Percentiles rank a stretch among this genome's conserved stretches.
These are phyloP conservation scores for Blastobasis adustella DNA, from an alignment of 2,888 invertebrate genomes.

Conservation along the genomic window DNA sequence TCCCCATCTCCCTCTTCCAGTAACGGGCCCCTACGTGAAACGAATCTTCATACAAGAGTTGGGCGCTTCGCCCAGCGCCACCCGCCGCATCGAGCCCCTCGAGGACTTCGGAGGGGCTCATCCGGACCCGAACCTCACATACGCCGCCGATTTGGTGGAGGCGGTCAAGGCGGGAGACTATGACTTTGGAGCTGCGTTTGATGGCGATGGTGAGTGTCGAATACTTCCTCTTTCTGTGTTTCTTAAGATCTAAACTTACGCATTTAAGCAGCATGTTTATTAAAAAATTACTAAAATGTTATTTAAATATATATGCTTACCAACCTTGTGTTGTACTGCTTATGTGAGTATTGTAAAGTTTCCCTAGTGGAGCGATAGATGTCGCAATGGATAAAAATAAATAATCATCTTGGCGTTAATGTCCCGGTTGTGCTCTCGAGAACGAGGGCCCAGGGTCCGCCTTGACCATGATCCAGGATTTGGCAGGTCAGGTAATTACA, in stretches of 20 bases:
- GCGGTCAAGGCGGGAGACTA: conserved; percentile 76
- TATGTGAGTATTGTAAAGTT: too few species aligned
- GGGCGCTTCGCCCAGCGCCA: conserved; percentile 81
- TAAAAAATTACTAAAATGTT: too few species aligned
- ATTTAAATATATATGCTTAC: too few species aligned
- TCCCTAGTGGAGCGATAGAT: too few species aligned
- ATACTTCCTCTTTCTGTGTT: neutral
- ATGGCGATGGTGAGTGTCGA: conserved; percentile 88
- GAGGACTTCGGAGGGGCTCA: conserved; percentile 97
- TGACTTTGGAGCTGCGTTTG: conserved; percentile 95
- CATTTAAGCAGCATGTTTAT: neutral
- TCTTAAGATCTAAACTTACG: neutral
- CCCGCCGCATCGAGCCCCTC: conserved; percentile 86
- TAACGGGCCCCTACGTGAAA: conserved; percentile 96
- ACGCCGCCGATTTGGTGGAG: conserved; percentile 86
- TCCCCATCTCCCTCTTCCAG: conserved; percentile 55
- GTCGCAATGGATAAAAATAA: too few species aligned
- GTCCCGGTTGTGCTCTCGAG: too few species aligned
- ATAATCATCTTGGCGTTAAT: too few species aligned
- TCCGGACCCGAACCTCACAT: conserved; percentile 98
- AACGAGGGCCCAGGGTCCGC: too few species aligned
- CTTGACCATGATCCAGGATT: too few species aligned
- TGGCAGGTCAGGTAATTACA: too few species aligned
- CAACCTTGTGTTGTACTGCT: too few species aligned
- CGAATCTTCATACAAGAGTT: conserved; percentile 91